Percentiles rank a stretch among this genome's conserved stretches.
Evolutionary conservation across 2,797 vertebrate genomes (phyloP).

Genomic region (Sebastiscus tertius): DNA sequence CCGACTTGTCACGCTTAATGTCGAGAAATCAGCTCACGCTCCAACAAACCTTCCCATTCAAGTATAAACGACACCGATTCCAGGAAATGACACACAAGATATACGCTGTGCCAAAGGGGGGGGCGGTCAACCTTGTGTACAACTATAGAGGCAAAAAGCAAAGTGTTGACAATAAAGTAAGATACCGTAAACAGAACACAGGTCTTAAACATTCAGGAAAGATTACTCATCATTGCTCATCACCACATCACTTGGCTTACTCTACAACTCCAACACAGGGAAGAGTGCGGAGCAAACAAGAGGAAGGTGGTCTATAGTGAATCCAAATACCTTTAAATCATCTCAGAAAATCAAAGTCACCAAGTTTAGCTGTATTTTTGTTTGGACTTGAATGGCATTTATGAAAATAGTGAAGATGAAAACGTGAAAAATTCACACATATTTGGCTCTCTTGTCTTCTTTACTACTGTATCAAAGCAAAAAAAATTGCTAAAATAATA

Average conservation of each 20-base stretch:
- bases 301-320: not conserved
- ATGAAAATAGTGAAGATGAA: not conserved
- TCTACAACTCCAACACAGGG: not conserved
- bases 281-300: not conserved
- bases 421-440: not conserved
- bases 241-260: not conserved
- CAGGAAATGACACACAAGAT: conserved; percentile 27
- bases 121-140: not conserved
- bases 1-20: not conserved
- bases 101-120: not conserved
- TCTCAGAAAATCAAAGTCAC: not conserved
- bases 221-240: conserved; percentile 14
- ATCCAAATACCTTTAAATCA: not conserved
- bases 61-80: not conserved
- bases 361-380: not conserved
- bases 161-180: not conserved
- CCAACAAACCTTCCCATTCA: conserved; percentile 20
- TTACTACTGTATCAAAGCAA: not conserved
- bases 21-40: conserved; percentile 7
- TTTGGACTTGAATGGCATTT: not conserved
- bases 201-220: not conserved
- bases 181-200: not conserved
- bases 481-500: not conserved
- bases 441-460: not conserved
- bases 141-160: not conserved